Percentiles rank a stretch among this genome's conserved stretches.
These are phyloP conservation scores for Argyresthia albistria DNA, from an alignment of 2,888 invertebrate genomes.

Conservation along the genomic window DNA sequence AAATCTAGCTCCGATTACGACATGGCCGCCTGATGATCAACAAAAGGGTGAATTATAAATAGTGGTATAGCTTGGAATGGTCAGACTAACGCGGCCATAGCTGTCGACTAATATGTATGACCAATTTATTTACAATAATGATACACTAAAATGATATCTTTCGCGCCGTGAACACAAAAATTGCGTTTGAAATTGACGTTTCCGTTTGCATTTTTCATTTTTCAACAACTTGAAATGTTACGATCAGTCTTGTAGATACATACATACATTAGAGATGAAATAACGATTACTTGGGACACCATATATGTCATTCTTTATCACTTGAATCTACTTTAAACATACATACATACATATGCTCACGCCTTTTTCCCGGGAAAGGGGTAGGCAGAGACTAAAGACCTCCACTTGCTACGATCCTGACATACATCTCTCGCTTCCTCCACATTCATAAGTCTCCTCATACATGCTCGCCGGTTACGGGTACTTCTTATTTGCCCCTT, in stretches of 20 bases:
- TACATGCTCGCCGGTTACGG: no score
- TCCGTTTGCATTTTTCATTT: conserved; percentile 25
- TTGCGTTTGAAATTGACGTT: conserved; percentile 45
- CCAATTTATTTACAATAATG: background rate
- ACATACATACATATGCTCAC: no score
- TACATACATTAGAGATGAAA: background rate
- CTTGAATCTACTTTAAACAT: no score
- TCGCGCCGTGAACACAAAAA: conserved; percentile 6
- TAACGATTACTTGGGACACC: background rate
- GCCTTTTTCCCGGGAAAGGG: no score
- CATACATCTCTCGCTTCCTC: no score
- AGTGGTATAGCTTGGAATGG: background rate
- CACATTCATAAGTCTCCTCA: no score
- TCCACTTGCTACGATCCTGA: no score
- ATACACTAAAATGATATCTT: conserved; percentile 7
- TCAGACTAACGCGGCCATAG: background rate
- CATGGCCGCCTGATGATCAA: background rate
- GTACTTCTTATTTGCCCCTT: no score
- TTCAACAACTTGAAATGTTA: conserved; percentile 53
- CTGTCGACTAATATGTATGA: background rate
- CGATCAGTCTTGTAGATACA: conserved; percentile 58
- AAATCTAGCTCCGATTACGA: background rate
- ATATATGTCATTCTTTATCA: background rate
- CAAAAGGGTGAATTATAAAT: background rate
- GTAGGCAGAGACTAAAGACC: no score